Percentiles rank a stretch among this genome's conserved stretches.
phyloP scores from a whole-genome alignment of 2,888 invertebrate genomes.

The Cistogaster globosa region DNA sequence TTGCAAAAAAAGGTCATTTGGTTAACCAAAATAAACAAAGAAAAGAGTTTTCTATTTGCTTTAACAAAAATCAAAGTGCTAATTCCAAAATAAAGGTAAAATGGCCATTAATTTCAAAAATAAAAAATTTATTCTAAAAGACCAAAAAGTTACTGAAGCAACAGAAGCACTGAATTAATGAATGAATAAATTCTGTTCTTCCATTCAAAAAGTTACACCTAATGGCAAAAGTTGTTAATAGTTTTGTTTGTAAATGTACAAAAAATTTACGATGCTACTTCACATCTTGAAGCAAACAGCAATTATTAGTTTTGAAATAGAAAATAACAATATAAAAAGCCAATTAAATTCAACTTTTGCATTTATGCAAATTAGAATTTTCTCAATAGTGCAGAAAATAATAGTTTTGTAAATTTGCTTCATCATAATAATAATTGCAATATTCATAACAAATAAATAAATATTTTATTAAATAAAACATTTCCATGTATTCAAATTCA shows the following conservation, averaged over 20 bases:
- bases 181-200: not conserved
- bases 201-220: slow-evolving; percentile 7
- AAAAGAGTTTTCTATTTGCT: not conserved
- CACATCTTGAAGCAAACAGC: slow-evolving; percentile 39
- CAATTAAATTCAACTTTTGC: not conserved
- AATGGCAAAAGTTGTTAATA: slow-evolving; percentile 63
- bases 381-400: not conserved
- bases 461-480: not conserved
- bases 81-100: slow-evolving; percentile 29
- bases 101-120: slow-evolving; percentile 51
- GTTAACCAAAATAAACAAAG: not conserved
- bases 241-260: slow-evolving; percentile 35
- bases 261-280: slow-evolving; percentile 15
- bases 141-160: not conserved
- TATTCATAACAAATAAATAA: not conserved
- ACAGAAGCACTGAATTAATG: not conserved
- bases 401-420: no score
- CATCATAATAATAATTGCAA: no score
- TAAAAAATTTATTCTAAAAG: slow-evolving; percentile 2
- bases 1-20: not conserved
- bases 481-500: not conserved
- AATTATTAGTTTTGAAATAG: slow-evolving; percentile 52
- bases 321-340: not conserved
- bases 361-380: not conserved
- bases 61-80: not conserved